These are phyloP conservation scores for Cossypha niveicapilla DNA, from an alignment of 2,797 vertebrate species.

Conservation along the genomic window DNA sequence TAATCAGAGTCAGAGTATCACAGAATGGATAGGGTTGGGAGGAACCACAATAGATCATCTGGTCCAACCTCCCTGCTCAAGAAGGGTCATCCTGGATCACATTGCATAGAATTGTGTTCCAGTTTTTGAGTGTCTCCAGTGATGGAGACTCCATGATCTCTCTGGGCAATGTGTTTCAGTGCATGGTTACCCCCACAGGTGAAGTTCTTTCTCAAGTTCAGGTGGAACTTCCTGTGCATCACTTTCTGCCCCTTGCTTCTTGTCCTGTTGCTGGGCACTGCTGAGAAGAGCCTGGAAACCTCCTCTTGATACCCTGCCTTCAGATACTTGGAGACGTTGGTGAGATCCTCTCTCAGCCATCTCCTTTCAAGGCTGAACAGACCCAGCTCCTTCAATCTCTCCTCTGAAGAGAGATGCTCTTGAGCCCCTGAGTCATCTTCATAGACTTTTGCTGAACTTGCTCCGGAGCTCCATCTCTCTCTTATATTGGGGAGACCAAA, in stretches of 20 bases:
- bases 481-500: background rate
- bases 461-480: background rate
- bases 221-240: background rate
- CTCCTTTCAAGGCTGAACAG: background rate
- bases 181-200: fast-evolving
- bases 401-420: background rate
- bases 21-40: background rate
- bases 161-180: background rate
- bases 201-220: background rate
- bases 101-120: background rate
- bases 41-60: background rate
- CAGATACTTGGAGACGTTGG: background rate
- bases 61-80: background rate
- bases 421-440: background rate
- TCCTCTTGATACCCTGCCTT: background rate
- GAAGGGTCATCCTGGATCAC: background rate
- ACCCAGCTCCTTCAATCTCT: background rate
- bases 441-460: background rate
- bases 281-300: background rate
- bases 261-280: background rate
- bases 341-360: fast-evolving
- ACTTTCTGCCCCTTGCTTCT: background rate
- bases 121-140: background rate
- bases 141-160: background rate
- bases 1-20: background rate